phyloP scores from a whole-genome alignment of 2,113 vertebrate genomes.

The Chaetodon trifascialis region DNA sequence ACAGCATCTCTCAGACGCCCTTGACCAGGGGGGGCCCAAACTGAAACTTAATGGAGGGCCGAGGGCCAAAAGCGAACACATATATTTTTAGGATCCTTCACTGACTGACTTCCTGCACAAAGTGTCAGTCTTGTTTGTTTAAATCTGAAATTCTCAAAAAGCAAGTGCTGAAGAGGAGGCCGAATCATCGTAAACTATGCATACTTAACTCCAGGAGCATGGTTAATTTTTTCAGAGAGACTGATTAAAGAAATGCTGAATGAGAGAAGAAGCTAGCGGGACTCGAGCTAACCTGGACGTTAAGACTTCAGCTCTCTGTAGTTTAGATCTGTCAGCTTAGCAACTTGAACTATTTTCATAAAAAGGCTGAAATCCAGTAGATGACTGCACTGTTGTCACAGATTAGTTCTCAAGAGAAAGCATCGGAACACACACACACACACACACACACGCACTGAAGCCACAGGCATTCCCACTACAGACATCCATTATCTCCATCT shows the following conservation, averaged over 20 bases:
- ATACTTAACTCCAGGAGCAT: background rate
- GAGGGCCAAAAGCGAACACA: too few species aligned
- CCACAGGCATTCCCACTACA: conserved; percentile 78
- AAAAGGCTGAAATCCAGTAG: conserved; percentile 5
- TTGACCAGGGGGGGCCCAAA: too few species aligned
- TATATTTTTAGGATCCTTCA: too few species aligned
- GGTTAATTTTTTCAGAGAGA: background rate
- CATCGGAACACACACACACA: conserved; percentile 47
- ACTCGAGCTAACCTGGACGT: background rate
- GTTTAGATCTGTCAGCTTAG: too few species aligned
- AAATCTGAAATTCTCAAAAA: background rate
- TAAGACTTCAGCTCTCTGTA: background rate
- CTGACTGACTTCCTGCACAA: too few species aligned
- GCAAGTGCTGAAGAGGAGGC: background rate
- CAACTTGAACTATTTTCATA: too few species aligned
- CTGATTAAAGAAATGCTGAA: background rate
- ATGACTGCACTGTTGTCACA: conserved; percentile 24
- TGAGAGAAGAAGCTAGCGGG: background rate
- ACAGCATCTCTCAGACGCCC: background rate
- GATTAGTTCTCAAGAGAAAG: conserved; percentile 38
- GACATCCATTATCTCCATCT: conserved; percentile 75
- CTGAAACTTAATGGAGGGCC: too few species aligned
- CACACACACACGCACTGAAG: conserved; percentile 43
- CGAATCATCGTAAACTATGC: background rate
- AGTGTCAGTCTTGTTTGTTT: too few species aligned